Base-by-base conservation (phyloP, 2,113 vertebrate genomes). In the Phaethornis superciliosus region DNA sequence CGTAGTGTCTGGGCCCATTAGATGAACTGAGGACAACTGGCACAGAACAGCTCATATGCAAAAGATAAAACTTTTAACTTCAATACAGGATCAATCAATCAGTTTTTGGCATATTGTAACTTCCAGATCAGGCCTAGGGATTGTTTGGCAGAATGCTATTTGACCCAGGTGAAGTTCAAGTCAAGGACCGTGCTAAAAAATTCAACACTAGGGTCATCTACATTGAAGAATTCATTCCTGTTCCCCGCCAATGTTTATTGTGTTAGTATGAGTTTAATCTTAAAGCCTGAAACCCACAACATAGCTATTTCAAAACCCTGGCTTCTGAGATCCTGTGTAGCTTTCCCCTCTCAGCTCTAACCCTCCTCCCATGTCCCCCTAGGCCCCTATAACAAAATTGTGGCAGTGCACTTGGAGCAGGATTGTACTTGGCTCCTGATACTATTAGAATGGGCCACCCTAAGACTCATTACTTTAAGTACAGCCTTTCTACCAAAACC, bases 391-490 rank as follows among this genome's bases (percentile, higher is more conserved):
- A 15, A 65, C 30, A 75, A 47, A 85, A 60, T 1, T 2, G 0
- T 44, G 63, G 10, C 27, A 89, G 22, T 44, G 27, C 18, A 27
- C 35, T 65, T 77, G 42, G 59, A 80, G 55, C 18, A 84, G 52
- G 47, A 65, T 46, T 70, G 35, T 58, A 55, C 26, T 88, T 89
- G 42, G 47, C 33, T 78, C 23, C 37, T 82, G 20, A 32, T 51
- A 47, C 10, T 59, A 15, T 68, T 59, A 81, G 60, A 59, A 64
- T 44, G 23, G 23, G 26, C 6, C 26, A 51, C 32, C 27, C 20
- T 71, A 86, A 86, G 42, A 56, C 17, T 92, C 44, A 90, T 94
- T 94, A 51, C 15, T 88, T 88, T 56, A 95, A 75, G 60, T 78
- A 83, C 64, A 89, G 37, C 1, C 1, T 46, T n/a, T 62, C 40